Evolutionary conservation across 2,797 vertebrate species (phyloP), one percentile per base, ranked within the genome.

Genomic region (Liparis tanakae): DNA sequence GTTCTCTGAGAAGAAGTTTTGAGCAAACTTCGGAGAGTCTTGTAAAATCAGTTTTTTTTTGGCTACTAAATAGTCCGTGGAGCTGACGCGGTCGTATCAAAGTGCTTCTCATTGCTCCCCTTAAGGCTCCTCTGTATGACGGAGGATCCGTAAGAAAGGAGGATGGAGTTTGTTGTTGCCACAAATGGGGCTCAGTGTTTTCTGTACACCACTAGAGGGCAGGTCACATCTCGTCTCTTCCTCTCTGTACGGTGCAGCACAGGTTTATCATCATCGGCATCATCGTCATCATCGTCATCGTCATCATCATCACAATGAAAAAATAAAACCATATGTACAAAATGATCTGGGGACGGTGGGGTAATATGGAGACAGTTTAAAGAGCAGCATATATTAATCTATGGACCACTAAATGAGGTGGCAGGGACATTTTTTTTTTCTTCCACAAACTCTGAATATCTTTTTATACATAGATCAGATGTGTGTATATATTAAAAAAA

Each of bases 361-460:
- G 54, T 30, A 30, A 53, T 48, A 94, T 95, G 94, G 91, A 94
- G 94, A 94, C 95, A 93, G 90, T 94, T 87, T 80, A 94, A 96
- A 97, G 93, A 96, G 95, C 95, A 96, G 95, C 95, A 94, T 92
- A 88, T 92, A 92, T 89, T 83, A 83, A 94, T 91, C 95, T 94
- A 95, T 92, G 92, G 92, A 94, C 94, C 93, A 93, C 95, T 94
- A 96, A 93, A 95, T 95, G 85, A 90, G 93, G 95, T 94, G 89
- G 91, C 83, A 80, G 85, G 87, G 82, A 87, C 79, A 10, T 30
- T 30, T 30, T 12, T 39, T 62, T 81, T 92, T 95, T 25, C 96
- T 94, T 95, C 94, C 96, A 97, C 93, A 95, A 96, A 96, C 94
- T 95, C 94, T 95, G 94, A 93, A 91, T 95, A 96, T 96, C 95